Conservation (phyloP, 2,888 invertebrate genomes). For the Acanthopleura granulata region DNA sequence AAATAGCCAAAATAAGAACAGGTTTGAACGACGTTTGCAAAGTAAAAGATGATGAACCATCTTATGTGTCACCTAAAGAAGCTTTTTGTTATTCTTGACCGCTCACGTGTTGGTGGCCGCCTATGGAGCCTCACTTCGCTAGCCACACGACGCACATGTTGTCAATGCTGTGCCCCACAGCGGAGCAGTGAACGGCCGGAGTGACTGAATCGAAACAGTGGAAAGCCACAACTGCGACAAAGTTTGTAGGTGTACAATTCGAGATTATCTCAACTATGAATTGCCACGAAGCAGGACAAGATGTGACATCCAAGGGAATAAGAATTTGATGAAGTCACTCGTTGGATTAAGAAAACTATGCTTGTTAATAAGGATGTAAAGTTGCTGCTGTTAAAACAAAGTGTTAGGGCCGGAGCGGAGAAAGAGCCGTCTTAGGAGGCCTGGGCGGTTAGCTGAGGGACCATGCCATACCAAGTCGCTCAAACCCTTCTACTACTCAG, state of each 20-base stretch:
- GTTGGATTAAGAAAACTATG: no score
- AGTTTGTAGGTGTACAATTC: no score
- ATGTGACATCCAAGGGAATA: no score
- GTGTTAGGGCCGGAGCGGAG: background rate
- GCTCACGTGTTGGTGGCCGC: background rate
- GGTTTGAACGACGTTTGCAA: no score
- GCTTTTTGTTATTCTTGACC: background rate
- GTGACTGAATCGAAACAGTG: background rate
- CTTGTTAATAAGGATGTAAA: no score
- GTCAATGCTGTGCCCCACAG: background rate
- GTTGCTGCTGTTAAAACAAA: background rate
- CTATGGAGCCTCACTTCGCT: background rate
- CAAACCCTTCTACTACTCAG: background rate
- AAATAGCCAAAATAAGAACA: no score
- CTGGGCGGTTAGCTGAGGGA: background rate
- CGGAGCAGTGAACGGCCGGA: background rate
- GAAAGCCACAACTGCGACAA: no score
- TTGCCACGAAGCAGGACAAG: no score
- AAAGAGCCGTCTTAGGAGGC: background rate
- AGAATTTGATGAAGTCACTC: no score
- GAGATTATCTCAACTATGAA: no score
- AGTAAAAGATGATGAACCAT: no score
- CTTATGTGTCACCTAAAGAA: no score
- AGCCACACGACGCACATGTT: constrained; percentile 5
- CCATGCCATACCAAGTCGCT: background rate